Conservation (phyloP, 2,888 invertebrate species). For the Amiota minor region DNA sequence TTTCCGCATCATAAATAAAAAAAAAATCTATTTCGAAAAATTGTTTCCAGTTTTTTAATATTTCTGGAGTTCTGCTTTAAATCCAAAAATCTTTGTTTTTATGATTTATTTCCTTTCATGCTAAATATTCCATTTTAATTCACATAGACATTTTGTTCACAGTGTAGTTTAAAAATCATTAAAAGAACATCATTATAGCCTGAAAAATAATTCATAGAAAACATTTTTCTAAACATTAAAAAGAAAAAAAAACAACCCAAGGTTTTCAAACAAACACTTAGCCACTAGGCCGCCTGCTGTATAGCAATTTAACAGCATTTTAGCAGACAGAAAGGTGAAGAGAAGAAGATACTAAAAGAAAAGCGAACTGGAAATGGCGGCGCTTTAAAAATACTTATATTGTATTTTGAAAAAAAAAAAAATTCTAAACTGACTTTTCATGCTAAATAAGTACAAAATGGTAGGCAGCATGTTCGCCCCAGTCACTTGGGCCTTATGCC, state of each 20-base stretch:
- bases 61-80: background rate
- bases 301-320: conserved; percentile 30
- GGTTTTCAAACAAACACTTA: conserved; percentile 8
- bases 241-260: conserved; percentile 25
- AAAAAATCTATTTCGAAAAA: no score
- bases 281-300: background rate
- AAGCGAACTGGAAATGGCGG: conserved; percentile 33
- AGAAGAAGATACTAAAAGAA: conserved; percentile 35
- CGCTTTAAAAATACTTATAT: no score
- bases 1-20: no score
- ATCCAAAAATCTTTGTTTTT: no score
- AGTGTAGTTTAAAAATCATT: conserved; percentile 15
- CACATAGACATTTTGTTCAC: background rate
- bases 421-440: conserved; percentile 59
- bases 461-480: background rate
- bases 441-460: conserved; percentile 55
- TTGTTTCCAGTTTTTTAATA: background rate
- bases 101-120: no score
- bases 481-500: no score
- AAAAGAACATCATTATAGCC: conserved; percentile 5
- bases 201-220: conserved; percentile 29
- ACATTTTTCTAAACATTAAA: conserved; percentile 23
- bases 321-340: conserved; percentile 31
- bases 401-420: conserved; percentile 26
- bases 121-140: no score